Evolutionary conservation across 2,113 vertebrate species (phyloP).

Genomic region (Chaetops frenatus): DNA sequence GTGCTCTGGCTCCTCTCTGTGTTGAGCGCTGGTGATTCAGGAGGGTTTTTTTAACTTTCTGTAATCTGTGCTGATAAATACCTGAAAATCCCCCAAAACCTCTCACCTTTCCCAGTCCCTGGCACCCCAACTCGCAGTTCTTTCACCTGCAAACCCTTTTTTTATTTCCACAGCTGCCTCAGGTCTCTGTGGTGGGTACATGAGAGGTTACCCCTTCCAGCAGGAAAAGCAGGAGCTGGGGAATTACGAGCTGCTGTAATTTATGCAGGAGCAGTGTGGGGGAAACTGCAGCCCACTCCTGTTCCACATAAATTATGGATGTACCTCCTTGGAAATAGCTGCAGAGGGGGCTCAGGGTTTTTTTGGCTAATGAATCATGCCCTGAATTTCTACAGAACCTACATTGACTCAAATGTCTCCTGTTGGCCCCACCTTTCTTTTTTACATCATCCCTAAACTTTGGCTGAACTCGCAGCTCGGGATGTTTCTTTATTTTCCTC

Average conservation of each 20-base stretch:
- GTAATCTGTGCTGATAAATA: too few species aligned
- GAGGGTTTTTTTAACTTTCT: not conserved
- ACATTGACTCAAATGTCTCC: conserved; percentile 43
- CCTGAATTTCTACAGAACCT: conserved; percentile 10
- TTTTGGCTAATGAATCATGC: conserved; percentile 51
- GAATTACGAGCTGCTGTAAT: conserved; percentile 21
- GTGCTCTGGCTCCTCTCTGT: not conserved
- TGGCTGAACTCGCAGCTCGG: not conserved
- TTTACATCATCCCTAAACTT: conserved; percentile 29
- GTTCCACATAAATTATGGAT: conserved; percentile 56
- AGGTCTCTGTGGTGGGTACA: not conserved
- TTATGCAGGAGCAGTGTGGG: conserved; percentile 60
- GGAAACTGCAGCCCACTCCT: conserved; percentile 46
- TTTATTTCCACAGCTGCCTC: too few species aligned
- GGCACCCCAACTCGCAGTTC: not conserved
- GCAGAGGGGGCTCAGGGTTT: conserved; percentile 2
- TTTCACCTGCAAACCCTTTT: not conserved
- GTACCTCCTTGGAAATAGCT: conserved; percentile 43
- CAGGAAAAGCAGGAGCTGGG: conserved; percentile 9
- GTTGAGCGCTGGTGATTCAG: not conserved
- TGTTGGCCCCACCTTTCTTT: conserved; percentile 50
- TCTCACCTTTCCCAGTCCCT: not conserved
- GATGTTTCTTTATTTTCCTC: not conserved
- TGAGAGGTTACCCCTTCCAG: conserved; percentile 14
- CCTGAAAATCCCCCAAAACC: not conserved